Evolutionary conservation across 2,113 vertebrate species (phyloP), one percentile per base, ranked within the genome.

Genomic region (Ranitomeya variabilis): DNA sequence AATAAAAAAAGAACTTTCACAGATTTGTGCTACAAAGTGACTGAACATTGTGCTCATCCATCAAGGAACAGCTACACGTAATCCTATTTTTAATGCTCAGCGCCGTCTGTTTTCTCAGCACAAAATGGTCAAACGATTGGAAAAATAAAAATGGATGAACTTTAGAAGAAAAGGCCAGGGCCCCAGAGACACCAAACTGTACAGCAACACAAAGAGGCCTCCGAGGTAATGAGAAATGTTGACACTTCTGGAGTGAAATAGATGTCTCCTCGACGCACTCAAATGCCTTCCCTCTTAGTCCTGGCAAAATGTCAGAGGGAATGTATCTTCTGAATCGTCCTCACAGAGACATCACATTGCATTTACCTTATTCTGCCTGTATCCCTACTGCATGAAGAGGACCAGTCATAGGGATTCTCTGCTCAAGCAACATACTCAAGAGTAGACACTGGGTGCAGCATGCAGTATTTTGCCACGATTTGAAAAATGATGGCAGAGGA

Each of bases 221-320:
- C 89, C 67, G 0, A 89, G 90, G 79, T 60, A 71, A 78, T 90
- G 87, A 45, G 81, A 91, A 59, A 31, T 84, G 9, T 6, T 60
- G 83, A 85, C 62, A 90, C 64, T 52, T 80, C 66, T 85, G 26
- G 51, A 85, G 52, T 0, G 0, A 18, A 37, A 13, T 11, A 85
- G 54, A 82, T 67, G 88, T 85, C 89, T 85, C 87, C 79, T 59
- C 31, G 2, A 14, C 67, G 60, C 55, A 87, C 83, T 57, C 45
- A 37, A 78, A 84, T 88, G 71, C 76, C 80, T 87, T 23, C 85
- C 67, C 80, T 45, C 80, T 78, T 21, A 66, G 80, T 3, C 19
- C 51, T 85, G 86, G 90, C 55, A 9, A 83, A 79, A 90, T 89
- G 89, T 74, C 92, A 92, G 86, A 23, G 51, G 67, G 85, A 66